These are phyloP conservation scores for Boloria euphrosyne DNA, from an alignment of 2,888 invertebrate genomes.

Conservation along the genomic window DNA sequence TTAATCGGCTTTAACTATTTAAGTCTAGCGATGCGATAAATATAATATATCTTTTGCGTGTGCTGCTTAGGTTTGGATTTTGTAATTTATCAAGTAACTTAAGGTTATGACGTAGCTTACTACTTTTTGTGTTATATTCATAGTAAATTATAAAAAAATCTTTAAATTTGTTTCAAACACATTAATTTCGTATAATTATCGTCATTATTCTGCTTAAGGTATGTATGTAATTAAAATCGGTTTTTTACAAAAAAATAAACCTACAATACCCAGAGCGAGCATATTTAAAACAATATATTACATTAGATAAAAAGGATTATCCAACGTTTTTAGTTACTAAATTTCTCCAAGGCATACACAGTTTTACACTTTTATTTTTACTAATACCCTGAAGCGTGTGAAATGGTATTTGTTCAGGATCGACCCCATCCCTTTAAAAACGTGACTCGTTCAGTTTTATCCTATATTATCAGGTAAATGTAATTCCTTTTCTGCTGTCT, in stretches of 20 bases:
- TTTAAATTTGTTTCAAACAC: too few species aligned
- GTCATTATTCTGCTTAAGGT: too few species aligned
- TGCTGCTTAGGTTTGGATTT: not conserved
- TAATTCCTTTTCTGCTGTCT: conserved; percentile 22
- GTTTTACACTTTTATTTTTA: conserved; percentile 37
- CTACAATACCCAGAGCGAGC: too few species aligned
- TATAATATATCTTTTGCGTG: conserved; percentile 1
- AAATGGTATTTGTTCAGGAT: conserved; percentile 40
- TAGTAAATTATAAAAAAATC: too few species aligned
- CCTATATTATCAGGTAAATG: conserved; percentile 34
- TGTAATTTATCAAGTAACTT: too few species aligned
- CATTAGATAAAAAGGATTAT: conserved; percentile 6
- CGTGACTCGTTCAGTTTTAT: conserved; percentile 40
- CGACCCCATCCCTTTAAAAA: conserved; percentile 31
- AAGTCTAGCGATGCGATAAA: conserved; percentile 9
- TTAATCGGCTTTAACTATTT: conserved; percentile 23
- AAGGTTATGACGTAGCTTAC: too few species aligned
- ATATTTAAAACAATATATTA: too few species aligned
- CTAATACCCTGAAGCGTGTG: conserved; percentile 37
- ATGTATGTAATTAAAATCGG: too few species aligned
- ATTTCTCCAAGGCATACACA: conserved; percentile 28
- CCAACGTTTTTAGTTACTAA: conserved; percentile 22
- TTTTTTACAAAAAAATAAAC: too few species aligned
- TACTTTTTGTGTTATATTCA: too few species aligned
- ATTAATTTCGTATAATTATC: too few species aligned